Base-by-base conservation (phyloP, 2,797 vertebrate genomes). In the Neopelma chrysocephalum region DNA sequence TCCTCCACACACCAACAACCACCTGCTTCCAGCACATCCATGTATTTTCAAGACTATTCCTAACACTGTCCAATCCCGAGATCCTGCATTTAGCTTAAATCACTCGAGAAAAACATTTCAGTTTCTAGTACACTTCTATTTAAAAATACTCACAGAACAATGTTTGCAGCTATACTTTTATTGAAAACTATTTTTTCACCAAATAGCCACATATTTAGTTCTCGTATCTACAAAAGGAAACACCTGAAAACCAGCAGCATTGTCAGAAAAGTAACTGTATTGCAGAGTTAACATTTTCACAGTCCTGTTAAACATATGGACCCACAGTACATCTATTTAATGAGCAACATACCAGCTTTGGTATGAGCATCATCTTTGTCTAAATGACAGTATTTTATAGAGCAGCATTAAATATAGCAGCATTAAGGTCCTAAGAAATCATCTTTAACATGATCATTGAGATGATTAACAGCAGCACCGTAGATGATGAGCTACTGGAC, bases 101-200 rank as follows among this genome's bases (percentile, higher is more conserved):
- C 4, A 1, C 82, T 72, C 5, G 0, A 14, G 64, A n/a, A 7
- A 4, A 56, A 1, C 7, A 2, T 11, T 40, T 25, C 71, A 62
- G 42, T 64, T 60, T 51, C 64, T 22, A 26, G 15, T 4, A 17
- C 0, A 2, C 45, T 47, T 40, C 1, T 5, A 42, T n/a, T 82
- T 71, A 91, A 91, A 61, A 89, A 90, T 14, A 90, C 58, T 78
- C 92, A 91, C 34, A 87, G 61, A 83, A 56, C 82, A 80, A 20
- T 81, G 72, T 87, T 90, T 85, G 62, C 50, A 91, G 69, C 82
- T 77, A 8, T 6, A 38, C 56, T 58, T 96, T 96, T 94, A 96
- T 93, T 97, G 72, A 85, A 82, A 87, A 66, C 80, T 87, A 20
- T 12, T 68, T 66, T 48, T 83, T 60, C 77, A 77, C 25, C 65